Evolutionary conservation across 2,113 vertebrate genomes (phyloP).

Genomic region (Cavia porcellus): DNA sequence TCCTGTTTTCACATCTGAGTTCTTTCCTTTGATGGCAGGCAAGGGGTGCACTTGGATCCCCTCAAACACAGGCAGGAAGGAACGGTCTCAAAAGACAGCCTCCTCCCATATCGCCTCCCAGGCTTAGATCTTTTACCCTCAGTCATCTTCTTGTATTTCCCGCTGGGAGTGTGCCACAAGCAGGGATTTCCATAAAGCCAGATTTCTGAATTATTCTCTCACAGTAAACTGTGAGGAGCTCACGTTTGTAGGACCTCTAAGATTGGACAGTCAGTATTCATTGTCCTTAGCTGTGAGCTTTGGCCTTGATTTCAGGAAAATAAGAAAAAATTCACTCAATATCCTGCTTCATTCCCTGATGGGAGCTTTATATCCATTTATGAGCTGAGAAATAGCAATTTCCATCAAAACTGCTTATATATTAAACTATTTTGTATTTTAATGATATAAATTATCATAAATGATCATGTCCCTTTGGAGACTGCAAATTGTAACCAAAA

Average conservation of each 20-base stretch:
- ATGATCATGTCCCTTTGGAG: background rate
- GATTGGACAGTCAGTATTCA: background rate
- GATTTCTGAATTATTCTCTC: background rate
- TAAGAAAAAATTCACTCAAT: background rate
- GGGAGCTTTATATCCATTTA: background rate
- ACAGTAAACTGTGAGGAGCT: background rate
- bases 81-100: background rate
- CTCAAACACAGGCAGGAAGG: background rate
- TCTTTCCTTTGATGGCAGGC: background rate
- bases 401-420: constrained; percentile 32
- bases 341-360: background rate
- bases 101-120: background rate
- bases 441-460: constrained; percentile 18
- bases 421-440: constrained; percentile 6
- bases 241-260: background rate
- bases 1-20: background rate
- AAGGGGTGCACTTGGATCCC: background rate
- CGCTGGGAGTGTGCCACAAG: background rate
- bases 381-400: constrained; percentile 28
- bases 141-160: background rate
- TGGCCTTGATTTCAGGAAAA: constrained; percentile 30
- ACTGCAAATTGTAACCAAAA: background rate
- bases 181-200: background rate
- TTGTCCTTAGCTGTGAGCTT: background rate
- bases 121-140: background rate